These are phyloP conservation scores for Calameuta filiformis DNA, from an alignment of 2,888 invertebrate species.

Conservation along the genomic window DNA sequence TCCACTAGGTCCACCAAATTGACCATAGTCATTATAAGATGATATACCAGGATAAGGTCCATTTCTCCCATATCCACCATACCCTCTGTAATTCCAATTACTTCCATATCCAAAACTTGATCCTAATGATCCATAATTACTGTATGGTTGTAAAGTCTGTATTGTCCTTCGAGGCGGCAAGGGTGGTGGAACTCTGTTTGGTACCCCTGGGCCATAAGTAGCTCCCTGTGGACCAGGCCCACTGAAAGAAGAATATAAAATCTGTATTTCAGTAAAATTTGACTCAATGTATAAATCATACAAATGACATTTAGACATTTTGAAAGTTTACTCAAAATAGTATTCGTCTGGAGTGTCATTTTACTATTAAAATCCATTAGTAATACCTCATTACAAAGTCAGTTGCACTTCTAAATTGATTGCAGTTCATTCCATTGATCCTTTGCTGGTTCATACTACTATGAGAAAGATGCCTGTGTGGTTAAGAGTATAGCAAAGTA, in stretches of 20 bases:
- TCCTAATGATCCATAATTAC: conserved; percentile 45
- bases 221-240: conserved; percentile 23
- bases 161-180: conserved; percentile 52
- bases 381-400: conserved; percentile 43
- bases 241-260: conserved; percentile 7
- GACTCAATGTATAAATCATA: conserved; percentile 2
- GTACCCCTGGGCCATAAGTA: conserved; percentile 6
- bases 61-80: conserved; percentile 65
- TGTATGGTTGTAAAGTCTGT: conserved; percentile 30
- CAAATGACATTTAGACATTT: background rate
- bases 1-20: conserved; percentile 56
- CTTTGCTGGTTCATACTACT: conserved; percentile 24
- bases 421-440: conserved; percentile 33
- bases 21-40: conserved; percentile 42
- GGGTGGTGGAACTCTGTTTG: conserved; percentile 47
- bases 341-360: background rate
- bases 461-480: no score
- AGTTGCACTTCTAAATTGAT: conserved; percentile 47
- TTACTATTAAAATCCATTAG: conserved; percentile 3
- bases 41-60: conserved; percentile 51
- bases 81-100: conserved; percentile 49
- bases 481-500: no score
- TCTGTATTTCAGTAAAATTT: background rate
- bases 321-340: background rate
- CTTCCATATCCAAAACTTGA: conserved; percentile 52